Conservation (phyloP, 2,797 vertebrate genomes). For the Graptemys geographica region DNA sequence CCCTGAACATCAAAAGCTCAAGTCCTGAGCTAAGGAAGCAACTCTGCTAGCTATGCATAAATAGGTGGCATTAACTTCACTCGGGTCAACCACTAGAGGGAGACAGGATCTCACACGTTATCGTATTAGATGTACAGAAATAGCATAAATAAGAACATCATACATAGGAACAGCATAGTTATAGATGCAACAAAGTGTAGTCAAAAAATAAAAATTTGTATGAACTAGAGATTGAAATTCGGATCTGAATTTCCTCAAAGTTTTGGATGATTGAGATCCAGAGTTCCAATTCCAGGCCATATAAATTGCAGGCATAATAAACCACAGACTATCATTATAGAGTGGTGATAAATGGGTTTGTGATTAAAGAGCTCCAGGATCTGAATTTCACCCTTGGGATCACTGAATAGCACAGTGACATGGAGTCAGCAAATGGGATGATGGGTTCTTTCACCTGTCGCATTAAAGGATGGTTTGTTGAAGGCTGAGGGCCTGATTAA, state of each 20-base stretch:
- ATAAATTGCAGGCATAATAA: not conserved
- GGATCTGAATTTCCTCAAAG: not conserved
- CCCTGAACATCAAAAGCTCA: not conserved
- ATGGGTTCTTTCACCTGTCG: constrained; percentile 58
- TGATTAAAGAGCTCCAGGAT: not conserved
- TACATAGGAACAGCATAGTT: constrained; percentile 39
- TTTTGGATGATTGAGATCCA: not conserved
- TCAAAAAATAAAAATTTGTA: not conserved
- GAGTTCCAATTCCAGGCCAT: not conserved
- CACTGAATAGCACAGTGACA: not conserved
- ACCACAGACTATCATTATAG: not conserved
- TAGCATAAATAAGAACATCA: not conserved
- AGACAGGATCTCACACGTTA: constrained; percentile 22
- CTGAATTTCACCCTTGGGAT: not conserved
- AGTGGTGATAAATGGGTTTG: not conserved
- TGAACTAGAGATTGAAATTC: not conserved
- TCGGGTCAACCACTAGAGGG: constrained; percentile 8
- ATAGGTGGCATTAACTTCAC: constrained; percentile 13
- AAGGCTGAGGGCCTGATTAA: constrained; percentile 53
- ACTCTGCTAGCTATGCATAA: not conserved
- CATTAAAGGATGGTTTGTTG: constrained; percentile 65
- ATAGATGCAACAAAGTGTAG: not conserved
- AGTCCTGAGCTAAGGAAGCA: not conserved
- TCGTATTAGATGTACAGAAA: constrained; percentile 10
- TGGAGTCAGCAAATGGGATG: constrained; percentile 61